Base-by-base conservation (phyloP, 1,140 invertebrate genomes). In the Bacillus rossius region DNA sequence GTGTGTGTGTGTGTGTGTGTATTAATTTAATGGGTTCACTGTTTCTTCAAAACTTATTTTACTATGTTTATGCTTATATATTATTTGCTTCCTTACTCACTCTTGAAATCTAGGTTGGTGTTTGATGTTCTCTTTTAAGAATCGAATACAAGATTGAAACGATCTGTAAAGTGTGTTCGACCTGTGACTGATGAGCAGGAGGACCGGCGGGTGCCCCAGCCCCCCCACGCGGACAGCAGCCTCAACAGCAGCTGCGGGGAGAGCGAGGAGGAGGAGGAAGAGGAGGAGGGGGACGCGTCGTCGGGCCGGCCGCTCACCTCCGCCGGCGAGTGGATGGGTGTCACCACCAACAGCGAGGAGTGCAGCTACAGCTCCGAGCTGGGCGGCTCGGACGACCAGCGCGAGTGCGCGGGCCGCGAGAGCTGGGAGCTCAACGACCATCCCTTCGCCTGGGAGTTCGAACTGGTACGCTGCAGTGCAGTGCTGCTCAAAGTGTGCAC, bases 291-390 rank as follows among this genome's bases (percentile, higher is more conserved):
- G 73, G 76, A 41, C 78, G 79, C 62, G 22, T 55, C 52, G 14
- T 60, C 50, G 8, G 52, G 40, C 10, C 38, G 41, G 8, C 64
- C 65, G 7, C 48, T 76, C 62, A 85, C 86, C 49, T 88, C 86
- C 19, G 66, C 69, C 51, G 85, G 85, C 42, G 90, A 93, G 71
- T 92, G 89, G 88, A 83, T 83, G 80, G 90, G 75, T 69, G 77
- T 92, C 55, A 92, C 90, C 13, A 91, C 90, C 49, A 93, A 93
- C 70, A 91, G 88, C 71, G 86, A 87, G 68, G 89, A 92, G 55
- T 89, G 87, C 67, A 91, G 89, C 68, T 91, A 91, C 65, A 87
- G 84, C 60, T 89, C 87, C 1, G 87, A 89, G 66, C 76, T 83
- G 16, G 81, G 85, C 57, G 80, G 84, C 61, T 80, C 82, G 0